Conservation (phyloP, 2,888 invertebrate species). For the Callimorpha dominula region DNA sequence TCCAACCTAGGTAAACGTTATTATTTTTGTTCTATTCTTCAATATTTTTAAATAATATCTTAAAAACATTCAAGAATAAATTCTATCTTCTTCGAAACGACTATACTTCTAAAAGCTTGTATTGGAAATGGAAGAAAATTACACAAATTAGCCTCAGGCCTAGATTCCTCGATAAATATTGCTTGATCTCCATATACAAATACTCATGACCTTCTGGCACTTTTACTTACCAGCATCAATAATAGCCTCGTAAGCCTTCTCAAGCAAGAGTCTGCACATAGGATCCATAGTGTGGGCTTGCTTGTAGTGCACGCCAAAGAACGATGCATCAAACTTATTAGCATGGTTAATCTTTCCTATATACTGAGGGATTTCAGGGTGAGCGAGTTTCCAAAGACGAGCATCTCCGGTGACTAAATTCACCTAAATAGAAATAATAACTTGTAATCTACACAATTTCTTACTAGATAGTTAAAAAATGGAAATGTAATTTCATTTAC, state of each 20-base stretch:
- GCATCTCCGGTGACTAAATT: constrained; percentile 94
- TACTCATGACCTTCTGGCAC: no score
- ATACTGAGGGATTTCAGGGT: constrained; percentile 91
- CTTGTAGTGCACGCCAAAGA: constrained; percentile 91
- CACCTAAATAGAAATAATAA: constrained; percentile 74
- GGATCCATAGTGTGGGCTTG: constrained; percentile 93
- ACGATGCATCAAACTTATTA: constrained; percentile 91
- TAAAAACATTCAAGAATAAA: no score
- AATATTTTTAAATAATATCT: no score
- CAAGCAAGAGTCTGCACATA: constrained; percentile 92
- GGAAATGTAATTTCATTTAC: no score
- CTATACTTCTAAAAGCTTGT: no score
- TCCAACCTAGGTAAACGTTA: no score
- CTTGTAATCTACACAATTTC: not conserved
- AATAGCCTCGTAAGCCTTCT: constrained; percentile 92
- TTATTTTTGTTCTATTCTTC: no score
- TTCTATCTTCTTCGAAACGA: no score
- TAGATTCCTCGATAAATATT: not conserved
- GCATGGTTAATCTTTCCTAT: constrained; percentile 91
- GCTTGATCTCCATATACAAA: not conserved
- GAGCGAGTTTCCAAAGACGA: constrained; percentile 91
- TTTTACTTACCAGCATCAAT: constrained; percentile 88
- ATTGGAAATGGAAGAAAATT: no score
- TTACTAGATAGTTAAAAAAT: no score
- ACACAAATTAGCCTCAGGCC: no score